A percentile compares a stretch with the other conserved stretches of the same genome.
These are phyloP conservation scores for Hemiscyllium ocellatum DNA, from an alignment of 2,113 vertebrate species.

Conservation along the genomic window DNA sequence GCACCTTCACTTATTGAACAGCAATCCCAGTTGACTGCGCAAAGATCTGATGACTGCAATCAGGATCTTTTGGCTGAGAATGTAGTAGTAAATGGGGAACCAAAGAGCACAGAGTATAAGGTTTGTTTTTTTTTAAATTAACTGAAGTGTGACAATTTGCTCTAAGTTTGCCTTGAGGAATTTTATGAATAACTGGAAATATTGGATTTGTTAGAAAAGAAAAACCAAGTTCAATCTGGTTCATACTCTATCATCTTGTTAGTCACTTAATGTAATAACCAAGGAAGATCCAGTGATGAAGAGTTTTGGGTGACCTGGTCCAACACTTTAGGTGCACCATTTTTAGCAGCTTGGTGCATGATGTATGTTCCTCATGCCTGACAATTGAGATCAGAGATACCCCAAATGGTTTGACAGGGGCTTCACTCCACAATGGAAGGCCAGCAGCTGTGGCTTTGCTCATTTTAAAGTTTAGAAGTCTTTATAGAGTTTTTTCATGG, in stretches of 20 bases:
- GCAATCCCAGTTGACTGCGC: neutral
- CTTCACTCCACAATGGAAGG: too few relatives aligned
- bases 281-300: neutral
- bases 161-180: neutral
- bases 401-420: neutral
- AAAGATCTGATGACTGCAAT: too few relatives aligned
- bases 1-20: neutral
- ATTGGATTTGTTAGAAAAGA: neutral
- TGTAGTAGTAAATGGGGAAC: constrained; percentile 43
- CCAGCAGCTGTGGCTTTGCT: neutral
- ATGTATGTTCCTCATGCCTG: neutral
- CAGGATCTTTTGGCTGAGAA: neutral
- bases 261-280: neutral
- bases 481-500: neutral
- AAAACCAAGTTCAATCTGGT: neutral
- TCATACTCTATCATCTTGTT: neutral
- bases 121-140: constrained; percentile 51
- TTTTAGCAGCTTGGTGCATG: neutral
- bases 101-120: constrained; percentile 60
- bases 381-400: neutral
- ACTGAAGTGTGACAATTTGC: neutral
- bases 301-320: neutral
- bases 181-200: neutral
- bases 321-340: neutral
- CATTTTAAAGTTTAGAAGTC: neutral